Evolutionary conservation across 2,113 vertebrate genomes (phyloP), one percentile per base, ranked within the genome.

Genomic region (Spilogale gracilis): DNA sequence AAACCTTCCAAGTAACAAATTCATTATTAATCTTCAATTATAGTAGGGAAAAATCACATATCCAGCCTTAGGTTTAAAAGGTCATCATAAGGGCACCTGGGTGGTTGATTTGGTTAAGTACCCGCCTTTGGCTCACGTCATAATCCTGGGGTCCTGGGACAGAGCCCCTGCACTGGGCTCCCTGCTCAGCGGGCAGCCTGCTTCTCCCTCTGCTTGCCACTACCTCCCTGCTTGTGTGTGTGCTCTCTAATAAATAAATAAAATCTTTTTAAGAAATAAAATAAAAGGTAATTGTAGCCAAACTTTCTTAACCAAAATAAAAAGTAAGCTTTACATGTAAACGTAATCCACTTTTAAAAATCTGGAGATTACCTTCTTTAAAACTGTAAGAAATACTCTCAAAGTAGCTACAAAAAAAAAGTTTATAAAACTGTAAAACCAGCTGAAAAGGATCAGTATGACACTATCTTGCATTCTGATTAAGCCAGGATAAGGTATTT

Each of bases 351-450:
- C 65, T 27, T 73, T 74, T 20, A 52, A 92, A 87, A 61, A 67
- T 38, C 54, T 80, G 8, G 78, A 90, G 1, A 54, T 56, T 30
- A 69, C 10, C 50, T 73, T 69, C 32, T 79, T 88, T 6, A 61
- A 78, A 82, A 83, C 60, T 52, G 1, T 60, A 74, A 82, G 30
- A 50, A 76, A 76, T 52, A 78, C 32, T 69, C 52, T 83, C 43
- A 78, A 93, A 94, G 65, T 30, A 87, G 21, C 82, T 88, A 74
- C n/a, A 87, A 86, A 60, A 95, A 94, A 74, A 50, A 50, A 48
- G 17, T n/a, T 69, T 58, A 43, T 91, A 14, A 61, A 92, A 73
- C 54, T 30, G 13, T 21, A 83, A 91, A 94, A 94, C 21, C 43
- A 63, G 45, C 1, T 38, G 54, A 88, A 58, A 91, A 96, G n/a